Base-by-base conservation (phyloP, 2,113 vertebrate species). In the Sarotherodon lohbergeri region DNA sequence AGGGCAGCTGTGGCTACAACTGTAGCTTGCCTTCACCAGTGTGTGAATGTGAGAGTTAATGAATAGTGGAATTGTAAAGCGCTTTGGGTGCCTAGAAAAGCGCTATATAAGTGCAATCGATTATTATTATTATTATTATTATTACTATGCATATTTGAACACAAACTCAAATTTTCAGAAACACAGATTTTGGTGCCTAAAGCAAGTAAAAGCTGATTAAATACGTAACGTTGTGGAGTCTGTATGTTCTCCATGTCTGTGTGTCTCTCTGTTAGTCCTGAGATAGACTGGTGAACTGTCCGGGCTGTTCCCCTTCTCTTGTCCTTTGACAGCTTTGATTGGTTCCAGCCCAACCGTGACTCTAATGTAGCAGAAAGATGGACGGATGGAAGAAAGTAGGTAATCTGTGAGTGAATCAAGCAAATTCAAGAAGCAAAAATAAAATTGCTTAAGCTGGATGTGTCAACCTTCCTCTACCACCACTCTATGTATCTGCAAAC, bases 341-440 rank as follows among this genome's bases (percentile, higher is more conserved):
- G 41, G 43, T 29, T 76, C 3, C 3, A 1, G 43, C 43, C 6
- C 24, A 76, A 0, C 41, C 9, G 1, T 27, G 24, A 76, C 68
- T 43, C 14, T 76, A 24, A 76, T 48, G 14, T 16, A 76, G 14
- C 14, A 76, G 71, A 24, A 76, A 27, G 24, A 48, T 73, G 8
- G 22, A 48, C 14, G 41, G 68, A 48, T 76, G 1, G 4, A 29
- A 48, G 61, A 76, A 76, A 48, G 71, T 46, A 76, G 41, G 16
- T 76, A 27, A 48, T 19, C 71, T 48, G 24, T 50, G 27, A 50
- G 24, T 32, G 71, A 78, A 50, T 32, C 71, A 78, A 78, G 41
- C 39, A 48, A 73, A 73, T 48, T 27, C 14, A 76, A 76, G 9
- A 48, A 17, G 14, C 2, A 48, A 19, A 76, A 19, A 50, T 29